A percentile compares a stretch with the other conserved stretches of the same genome.
phyloP scores from a whole-genome alignment of 2,797 vertebrate genomes.

The Syngnathus rostellatus region DNA sequence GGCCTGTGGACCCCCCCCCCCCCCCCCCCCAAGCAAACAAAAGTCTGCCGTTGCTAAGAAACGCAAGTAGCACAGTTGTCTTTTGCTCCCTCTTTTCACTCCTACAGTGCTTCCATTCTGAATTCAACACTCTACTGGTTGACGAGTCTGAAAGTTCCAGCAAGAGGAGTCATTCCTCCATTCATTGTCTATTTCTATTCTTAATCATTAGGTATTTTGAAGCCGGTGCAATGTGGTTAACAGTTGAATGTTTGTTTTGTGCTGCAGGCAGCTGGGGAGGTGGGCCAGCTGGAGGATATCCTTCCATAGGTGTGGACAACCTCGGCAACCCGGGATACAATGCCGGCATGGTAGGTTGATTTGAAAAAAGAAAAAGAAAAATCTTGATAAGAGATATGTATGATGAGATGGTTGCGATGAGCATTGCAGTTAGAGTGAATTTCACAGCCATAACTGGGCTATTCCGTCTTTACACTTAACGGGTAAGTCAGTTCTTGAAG shows the following conservation, averaged over 20 bases:
- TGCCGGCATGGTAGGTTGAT: slow-evolving; percentile 76
- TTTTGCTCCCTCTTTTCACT: slow-evolving; percentile 2
- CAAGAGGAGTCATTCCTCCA: slow-evolving; percentile 13
- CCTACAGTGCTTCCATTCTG: slow-evolving; percentile 30
- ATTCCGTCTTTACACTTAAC: slow-evolving; percentile 27
- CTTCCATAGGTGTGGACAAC: slow-evolving; percentile 53
- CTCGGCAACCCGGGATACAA: slow-evolving; percentile 61
- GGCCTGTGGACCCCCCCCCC: too few species aligned
- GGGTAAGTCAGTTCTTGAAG: slow-evolving; percentile 48
- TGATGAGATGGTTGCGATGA: slow-evolving; percentile 17
- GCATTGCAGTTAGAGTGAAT: slow-evolving; percentile 50
- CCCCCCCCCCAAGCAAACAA: slow-evolving; percentile 25
- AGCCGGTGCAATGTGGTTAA: background rate
- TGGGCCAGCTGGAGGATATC: slow-evolving; percentile 69
- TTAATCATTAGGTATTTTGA: background rate
- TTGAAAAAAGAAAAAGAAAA: slow-evolving; percentile 6
- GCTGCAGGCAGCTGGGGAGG: slow-evolving; percentile 83
- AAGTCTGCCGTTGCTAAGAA: slow-evolving; percentile 34
- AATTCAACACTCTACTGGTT: slow-evolving; percentile 9
- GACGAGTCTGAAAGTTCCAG: slow-evolving; percentile 16
- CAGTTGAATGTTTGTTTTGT: slow-evolving; percentile 16
- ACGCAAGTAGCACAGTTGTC: slow-evolving; percentile 11
- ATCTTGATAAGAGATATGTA: slow-evolving; percentile 8
- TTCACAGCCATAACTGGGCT: slow-evolving; percentile 38
- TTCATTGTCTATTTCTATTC: background rate